Evolutionary conservation across 2,888 invertebrate genomes (phyloP), one percentile per base, ranked within the genome.

Genomic region (Andrena dorsata): DNA sequence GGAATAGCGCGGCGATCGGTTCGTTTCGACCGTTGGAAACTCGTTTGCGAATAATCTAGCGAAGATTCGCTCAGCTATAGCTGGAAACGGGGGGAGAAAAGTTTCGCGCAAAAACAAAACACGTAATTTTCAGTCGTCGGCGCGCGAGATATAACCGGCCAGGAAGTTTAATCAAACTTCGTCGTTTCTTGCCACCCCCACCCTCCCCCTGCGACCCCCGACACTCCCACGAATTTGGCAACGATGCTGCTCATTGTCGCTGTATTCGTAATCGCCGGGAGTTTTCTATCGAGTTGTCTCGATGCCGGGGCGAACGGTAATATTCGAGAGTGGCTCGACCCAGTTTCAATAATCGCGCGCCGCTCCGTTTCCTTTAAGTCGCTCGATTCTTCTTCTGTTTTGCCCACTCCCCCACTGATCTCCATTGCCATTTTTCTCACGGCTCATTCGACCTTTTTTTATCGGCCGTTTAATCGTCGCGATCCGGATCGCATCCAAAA

Each of bases 321-420:
- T 85, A 88, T 84, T 78, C 69, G 47, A 69, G 63, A 85, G 74
- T 68, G 71, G 72, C 63, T 79, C 80, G 81, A 86, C 84, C 86
- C 69, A 81, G 69, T 87, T 87, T 61, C 64, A 73, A 70, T 85
- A 88, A 88, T 85, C 85, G 75, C 75, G 53, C 65, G 68, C 66
- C 56, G 66, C 70, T 74, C 61, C 74, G 60, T 64, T 72, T 64
- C 75, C 68, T 79, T 85, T 66, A 74, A 77, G 75, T 76, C 63
- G 49, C 28, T 47, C 76, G 51, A 72, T 70, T 83, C 76, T 66
- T 60, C 78, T 30, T 23, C 60, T 68, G 66, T 64, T 60, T 76
- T 23, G 20, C 49, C 41, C 41, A 1, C 41, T 10, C 41, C 16
- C 5, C 53, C 32, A 10, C 8, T 1, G 60, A 1, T 2, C 26